Evolutionary conservation across 2,113 vertebrate species (phyloP).

Genomic region (Vicugna pacos): DNA sequence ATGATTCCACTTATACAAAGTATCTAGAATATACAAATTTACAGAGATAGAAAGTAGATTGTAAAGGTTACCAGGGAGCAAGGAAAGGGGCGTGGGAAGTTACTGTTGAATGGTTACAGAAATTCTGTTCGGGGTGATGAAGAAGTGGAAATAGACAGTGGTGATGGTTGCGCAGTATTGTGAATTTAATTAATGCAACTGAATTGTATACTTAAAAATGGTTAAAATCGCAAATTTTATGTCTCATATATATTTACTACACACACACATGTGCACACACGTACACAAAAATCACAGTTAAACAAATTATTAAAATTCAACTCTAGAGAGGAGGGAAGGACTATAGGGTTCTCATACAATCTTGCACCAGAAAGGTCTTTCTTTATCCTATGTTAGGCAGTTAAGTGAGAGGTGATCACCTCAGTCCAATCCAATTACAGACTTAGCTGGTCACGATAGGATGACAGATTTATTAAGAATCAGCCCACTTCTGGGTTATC

Average conservation of each 20-base stretch:
- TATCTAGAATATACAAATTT: neutral
- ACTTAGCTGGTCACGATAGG: neutral
- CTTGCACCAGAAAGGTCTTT: neutral
- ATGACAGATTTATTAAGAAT: neutral
- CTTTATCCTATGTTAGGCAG: neutral
- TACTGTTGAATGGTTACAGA: neutral
- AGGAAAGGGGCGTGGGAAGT: neutral
- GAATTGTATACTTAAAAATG: neutral
- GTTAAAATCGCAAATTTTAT: neutral
- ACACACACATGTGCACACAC: neutral
- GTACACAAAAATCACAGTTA: neutral
- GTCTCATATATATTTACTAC: neutral
- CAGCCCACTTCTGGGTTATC: neutral
- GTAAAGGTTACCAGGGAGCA: neutral
- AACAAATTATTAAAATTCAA: conserved; percentile 14
- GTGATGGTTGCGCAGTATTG: neutral
- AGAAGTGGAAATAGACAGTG: neutral
- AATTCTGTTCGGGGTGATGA: conserved; percentile 30
- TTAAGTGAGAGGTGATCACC: neutral
- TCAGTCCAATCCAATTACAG: neutral
- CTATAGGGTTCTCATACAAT: neutral
- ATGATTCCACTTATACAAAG: neutral
- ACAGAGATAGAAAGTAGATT: neutral
- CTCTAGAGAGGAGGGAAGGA: neutral
- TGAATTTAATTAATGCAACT: neutral